A percentile compares a stretch with the other conserved stretches of the same genome.
Evolutionary conservation across 2,113 vertebrate species (phyloP).

Genomic region (Crotalus helleri): DNA sequence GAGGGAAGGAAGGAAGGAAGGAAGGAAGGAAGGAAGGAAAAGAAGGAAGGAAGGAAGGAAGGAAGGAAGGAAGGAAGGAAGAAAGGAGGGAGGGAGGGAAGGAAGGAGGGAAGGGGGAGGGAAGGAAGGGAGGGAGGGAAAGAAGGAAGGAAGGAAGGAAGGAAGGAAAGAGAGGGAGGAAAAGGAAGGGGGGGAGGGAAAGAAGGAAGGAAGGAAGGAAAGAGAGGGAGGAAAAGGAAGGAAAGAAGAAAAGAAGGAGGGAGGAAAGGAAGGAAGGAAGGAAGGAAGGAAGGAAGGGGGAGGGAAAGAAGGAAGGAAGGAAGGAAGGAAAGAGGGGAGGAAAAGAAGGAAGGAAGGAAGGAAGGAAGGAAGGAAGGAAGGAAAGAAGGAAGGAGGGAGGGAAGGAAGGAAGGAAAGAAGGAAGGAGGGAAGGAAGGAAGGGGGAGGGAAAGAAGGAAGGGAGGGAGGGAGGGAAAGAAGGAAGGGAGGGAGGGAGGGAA

Average conservation of each 20-base stretch:
- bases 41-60: not conserved
- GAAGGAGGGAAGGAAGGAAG: not conserved
- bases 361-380: not conserved
- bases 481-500: not conserved
- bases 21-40: not conserved
- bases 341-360: not conserved
- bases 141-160: not conserved
- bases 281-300: too few relatives aligned
- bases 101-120: not conserved
- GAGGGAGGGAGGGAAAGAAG: fast-evolving
- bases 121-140: not conserved
- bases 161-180: too few relatives aligned
- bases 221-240: not conserved
- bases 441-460: not conserved
- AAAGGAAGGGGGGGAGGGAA: too few relatives aligned
- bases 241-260: not conserved
- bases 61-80: not conserved
- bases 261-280: not conserved
- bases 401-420: fast-evolving
- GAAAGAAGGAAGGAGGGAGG: not conserved
- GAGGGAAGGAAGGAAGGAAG: fast-evolving
- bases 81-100: not conserved
- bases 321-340: not conserved
- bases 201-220: not conserved
- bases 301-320: not conserved